Percentiles rank a stretch among this genome's conserved stretches.
These are phyloP conservation scores for Eurystomus gularis DNA, from an alignment of 2,113 vertebrate genomes.

Conservation along the genomic window DNA sequence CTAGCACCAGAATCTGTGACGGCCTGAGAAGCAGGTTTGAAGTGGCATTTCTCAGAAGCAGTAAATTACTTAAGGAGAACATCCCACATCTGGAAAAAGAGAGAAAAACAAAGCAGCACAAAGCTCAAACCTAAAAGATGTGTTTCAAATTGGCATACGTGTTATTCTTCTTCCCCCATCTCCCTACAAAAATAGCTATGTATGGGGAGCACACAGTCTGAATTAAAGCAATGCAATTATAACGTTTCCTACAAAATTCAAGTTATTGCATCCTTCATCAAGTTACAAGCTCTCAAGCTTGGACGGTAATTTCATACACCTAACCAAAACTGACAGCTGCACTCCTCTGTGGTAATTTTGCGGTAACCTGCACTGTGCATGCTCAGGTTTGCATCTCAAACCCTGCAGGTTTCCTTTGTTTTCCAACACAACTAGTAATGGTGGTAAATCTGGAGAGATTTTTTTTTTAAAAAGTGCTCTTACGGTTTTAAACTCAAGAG, in stretches of 20 bases:
- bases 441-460: neutral
- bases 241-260: neutral
- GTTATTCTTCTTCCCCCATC: neutral
- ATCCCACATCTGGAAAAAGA: neutral
- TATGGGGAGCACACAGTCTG: neutral
- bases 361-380: neutral
- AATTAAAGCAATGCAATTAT: neutral
- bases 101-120: neutral
- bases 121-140: neutral
- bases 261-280: neutral
- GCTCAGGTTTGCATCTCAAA: neutral
- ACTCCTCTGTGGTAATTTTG: neutral
- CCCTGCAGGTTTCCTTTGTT: neutral
- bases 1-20: neutral
- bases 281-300: neutral
- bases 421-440: neutral
- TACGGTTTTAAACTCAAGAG: neutral
- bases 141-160: accelerated
- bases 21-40: neutral
- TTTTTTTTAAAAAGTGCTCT: neutral
- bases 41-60: neutral
- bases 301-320: neutral
- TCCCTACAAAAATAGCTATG: neutral
- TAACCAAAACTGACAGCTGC: neutral
- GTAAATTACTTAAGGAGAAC: neutral